These are phyloP conservation scores for Tenebrosternarchus preto DNA, from an alignment of 2,113 vertebrate species.

Conservation along the genomic window DNA sequence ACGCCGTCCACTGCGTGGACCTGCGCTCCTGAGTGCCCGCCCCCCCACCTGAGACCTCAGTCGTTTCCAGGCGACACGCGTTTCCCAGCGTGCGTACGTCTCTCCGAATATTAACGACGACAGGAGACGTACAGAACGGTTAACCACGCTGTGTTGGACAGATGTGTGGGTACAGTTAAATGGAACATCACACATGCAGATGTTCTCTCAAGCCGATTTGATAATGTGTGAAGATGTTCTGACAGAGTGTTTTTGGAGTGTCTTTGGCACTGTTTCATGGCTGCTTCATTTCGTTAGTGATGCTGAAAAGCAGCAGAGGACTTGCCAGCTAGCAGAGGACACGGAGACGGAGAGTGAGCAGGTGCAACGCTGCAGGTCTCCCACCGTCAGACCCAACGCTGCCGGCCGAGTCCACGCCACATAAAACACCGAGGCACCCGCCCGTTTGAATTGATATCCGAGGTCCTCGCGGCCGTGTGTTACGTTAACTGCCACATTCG, in stretches of 20 bases:
- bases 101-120: neutral
- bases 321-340: neutral
- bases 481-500: neutral
- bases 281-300: neutral
- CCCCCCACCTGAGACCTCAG: constrained; percentile 24
- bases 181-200: neutral
- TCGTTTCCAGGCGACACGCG: neutral
- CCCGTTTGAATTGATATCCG: constrained; percentile 20
- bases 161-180: neutral
- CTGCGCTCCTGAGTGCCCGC: constrained; percentile 65
- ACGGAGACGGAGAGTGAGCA: no score
- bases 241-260: neutral
- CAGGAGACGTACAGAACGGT: neutral
- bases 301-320: neutral
- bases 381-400: neutral
- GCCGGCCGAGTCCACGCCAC: neutral
- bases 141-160: neutral
- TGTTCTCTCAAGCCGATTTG: neutral
- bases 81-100: neutral
- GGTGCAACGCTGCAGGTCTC: neutral
- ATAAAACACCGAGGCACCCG: neutral
- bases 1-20: constrained; percentile 55
- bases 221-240: constrained; percentile 11
- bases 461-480: neutral
- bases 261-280: neutral